Conservation (phyloP, 92 coral and sea anemone genomes). For the Epizoanthus illoricatus region DNA sequence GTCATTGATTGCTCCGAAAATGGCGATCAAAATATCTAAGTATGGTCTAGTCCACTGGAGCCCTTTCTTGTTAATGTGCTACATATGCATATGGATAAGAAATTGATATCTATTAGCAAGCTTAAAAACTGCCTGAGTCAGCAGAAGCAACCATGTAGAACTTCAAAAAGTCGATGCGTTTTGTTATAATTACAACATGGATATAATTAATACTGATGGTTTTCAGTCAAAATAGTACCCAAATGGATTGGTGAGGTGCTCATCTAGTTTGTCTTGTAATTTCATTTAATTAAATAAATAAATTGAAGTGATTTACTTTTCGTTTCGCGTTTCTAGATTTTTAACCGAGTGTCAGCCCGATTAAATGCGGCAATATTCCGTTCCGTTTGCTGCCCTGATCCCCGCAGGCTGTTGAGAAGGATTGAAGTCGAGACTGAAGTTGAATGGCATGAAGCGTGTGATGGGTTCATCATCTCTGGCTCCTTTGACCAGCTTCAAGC, state of each 20-base stretch:
- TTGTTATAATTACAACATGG: neutral
- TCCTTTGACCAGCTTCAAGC: slow-evolving; percentile 37
- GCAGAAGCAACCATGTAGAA: too few relatives aligned
- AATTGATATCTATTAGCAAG: too few relatives aligned
- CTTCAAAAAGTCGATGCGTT: too few relatives aligned
- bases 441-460: slow-evolving; percentile 9
- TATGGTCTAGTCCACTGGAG: too few relatives aligned
- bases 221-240: too few relatives aligned
- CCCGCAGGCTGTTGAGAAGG: slow-evolving; percentile 6
- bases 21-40: too few relatives aligned
- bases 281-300: neutral
- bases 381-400: neutral
- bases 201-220: neutral
- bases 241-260: neutral
- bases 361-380: slow-evolving; percentile 3
- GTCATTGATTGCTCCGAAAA: too few relatives aligned
- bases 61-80: too few relatives aligned
- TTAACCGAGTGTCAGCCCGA: slow-evolving; percentile 46
- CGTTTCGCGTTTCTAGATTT: slow-evolving; percentile 22
- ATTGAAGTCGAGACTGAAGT: slow-evolving; percentile 27
- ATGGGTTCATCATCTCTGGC: slow-evolving; percentile 32
- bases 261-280: neutral
- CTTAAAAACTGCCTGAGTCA: too few relatives aligned
- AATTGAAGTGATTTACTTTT: neutral
- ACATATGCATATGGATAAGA: too few relatives aligned